Evolutionary conservation across 2,113 vertebrate genomes (phyloP).

Genomic region (Mus musculus): DNA sequence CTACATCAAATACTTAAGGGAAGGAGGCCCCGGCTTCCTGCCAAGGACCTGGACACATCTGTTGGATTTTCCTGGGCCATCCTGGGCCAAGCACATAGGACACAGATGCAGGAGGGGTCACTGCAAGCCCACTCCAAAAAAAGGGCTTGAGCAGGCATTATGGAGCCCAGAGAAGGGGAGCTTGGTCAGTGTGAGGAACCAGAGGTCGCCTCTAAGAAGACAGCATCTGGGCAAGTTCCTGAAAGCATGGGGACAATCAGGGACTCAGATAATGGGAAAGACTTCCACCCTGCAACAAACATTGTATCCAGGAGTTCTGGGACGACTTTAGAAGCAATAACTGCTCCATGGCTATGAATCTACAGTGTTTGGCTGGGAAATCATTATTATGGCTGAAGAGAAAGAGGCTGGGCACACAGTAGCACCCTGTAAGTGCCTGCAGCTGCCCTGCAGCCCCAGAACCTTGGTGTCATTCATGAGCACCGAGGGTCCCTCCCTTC

Average conservation of each 20-base stretch:
- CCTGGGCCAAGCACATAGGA: not conserved
- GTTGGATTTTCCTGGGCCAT: not conserved
- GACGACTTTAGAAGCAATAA: not conserved
- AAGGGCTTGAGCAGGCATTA: fast-evolving
- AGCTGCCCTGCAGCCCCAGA: not conserved
- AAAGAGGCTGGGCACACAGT: not conserved
- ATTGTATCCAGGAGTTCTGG: not conserved
- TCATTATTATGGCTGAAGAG: not conserved
- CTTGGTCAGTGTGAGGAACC: not conserved
- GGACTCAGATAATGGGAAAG: not conserved
- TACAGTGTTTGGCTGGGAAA: not conserved
- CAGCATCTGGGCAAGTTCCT: not conserved
- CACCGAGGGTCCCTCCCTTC: not conserved
- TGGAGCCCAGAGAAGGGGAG: not conserved
- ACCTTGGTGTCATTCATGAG: not conserved
- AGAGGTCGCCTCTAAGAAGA: not conserved
- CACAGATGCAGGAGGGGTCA: too few species aligned
- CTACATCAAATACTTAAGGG: not conserved
- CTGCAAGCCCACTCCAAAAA: not conserved
- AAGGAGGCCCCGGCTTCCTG: not conserved
- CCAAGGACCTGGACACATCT: not conserved
- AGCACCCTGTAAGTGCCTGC: not conserved
- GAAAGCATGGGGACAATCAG: not conserved
- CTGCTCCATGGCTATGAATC: not conserved
- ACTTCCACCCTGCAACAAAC: fast-evolving